phyloP scores from a whole-genome alignment of 2,113 vertebrate species.

The Etheostoma spectabile region DNA sequence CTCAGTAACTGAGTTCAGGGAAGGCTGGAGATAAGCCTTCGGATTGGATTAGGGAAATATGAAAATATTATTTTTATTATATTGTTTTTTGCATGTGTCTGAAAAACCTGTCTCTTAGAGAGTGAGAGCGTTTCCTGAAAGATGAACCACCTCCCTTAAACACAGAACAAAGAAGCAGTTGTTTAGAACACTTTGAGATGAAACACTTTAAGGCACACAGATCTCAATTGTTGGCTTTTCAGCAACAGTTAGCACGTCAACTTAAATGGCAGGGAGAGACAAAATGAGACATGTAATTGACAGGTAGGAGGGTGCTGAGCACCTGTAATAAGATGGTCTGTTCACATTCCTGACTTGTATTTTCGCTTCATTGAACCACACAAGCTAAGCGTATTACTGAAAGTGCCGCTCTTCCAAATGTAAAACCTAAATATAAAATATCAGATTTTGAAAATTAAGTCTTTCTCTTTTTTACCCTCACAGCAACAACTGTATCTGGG shows the following conservation, averaged over 20 bases:
- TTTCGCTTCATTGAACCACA: conserved; percentile 3
- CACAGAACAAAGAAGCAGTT: conserved; percentile 63
- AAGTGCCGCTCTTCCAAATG: neutral
- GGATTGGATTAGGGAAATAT: conserved; percentile 1
- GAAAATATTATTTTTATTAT: conserved; percentile 9
- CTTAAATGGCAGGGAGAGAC: conserved; percentile 43
- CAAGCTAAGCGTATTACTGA: neutral
- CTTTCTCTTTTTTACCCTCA: conserved; percentile 36
- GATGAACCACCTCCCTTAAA: conserved; percentile 45
- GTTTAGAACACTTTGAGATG: conserved; percentile 34
- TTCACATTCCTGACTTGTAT: conserved; percentile 29
- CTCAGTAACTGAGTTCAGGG: neutral
- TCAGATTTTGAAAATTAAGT: neutral
- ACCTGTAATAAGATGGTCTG: conserved; percentile 11
- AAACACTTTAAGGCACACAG: conserved; percentile 35
- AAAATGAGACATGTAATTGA: conserved; percentile 43
- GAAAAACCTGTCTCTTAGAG: neutral
- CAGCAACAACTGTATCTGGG: conserved; percentile 98
- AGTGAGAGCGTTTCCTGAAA: neutral
- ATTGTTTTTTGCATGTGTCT: neutral
- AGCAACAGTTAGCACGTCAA: conserved; percentile 41
- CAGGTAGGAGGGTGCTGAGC: conserved; percentile 28
- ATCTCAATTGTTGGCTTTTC: conserved; percentile 48
- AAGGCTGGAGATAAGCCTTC: neutral
- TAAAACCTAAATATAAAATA: conserved; percentile 8